Evolutionary conservation across 1,140 invertebrate genomes (phyloP).

Genomic region (Proctacanthus coquilletti): DNA sequence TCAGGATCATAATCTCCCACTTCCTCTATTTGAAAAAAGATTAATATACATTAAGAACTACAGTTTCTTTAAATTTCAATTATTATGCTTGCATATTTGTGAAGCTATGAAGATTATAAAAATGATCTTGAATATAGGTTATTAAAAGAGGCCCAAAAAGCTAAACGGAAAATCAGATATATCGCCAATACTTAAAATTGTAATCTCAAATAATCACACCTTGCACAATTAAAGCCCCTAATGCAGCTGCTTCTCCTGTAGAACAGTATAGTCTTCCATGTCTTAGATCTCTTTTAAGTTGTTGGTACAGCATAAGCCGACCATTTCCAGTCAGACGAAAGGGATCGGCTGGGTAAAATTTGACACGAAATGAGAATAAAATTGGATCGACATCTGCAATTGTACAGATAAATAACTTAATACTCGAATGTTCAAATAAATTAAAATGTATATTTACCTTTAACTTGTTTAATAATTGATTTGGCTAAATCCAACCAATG

Average conservation of each 20-base stretch:
- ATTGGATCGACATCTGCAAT: conserved; percentile 67
- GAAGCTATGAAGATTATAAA: no score
- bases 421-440: neutral
- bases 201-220: no score
- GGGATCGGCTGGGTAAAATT: conserved; percentile 89
- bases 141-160: no score
- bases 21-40: conserved; percentile 48
- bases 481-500: conserved; percentile 93
- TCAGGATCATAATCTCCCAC: conserved; percentile 86
- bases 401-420: neutral
- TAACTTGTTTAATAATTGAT: conserved; percentile 86
- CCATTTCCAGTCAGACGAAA: conserved; percentile 33
- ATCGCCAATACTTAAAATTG: no score
- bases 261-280: conserved; percentile 90
- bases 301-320: conserved; percentile 54
- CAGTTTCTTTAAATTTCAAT: no score
- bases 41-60: no score
- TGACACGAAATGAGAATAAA: conserved; percentile 82
- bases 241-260: conserved; percentile 67
- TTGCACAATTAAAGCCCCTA: conserved; percentile 88
- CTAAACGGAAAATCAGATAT: no score
- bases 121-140: no score
- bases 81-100: no score
- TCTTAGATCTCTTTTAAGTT: conserved; percentile 83
- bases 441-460: conserved; percentile 46